phyloP scores from a whole-genome alignment of 2,113 vertebrate genomes.

The Limanda limanda region DNA sequence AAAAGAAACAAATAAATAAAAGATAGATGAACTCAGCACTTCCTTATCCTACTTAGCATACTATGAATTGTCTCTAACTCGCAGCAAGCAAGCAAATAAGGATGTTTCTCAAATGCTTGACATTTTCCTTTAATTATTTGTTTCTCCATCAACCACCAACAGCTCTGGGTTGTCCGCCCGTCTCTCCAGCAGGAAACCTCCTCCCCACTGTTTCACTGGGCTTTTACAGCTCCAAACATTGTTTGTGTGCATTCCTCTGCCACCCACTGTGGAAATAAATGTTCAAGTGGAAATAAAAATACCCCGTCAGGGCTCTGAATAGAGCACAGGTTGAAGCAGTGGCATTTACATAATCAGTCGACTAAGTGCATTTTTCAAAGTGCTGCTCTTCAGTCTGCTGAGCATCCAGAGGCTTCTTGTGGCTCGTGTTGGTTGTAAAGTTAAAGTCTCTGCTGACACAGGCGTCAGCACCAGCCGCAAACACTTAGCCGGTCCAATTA shows the following conservation, averaged over 20 bases:
- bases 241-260: slow-evolving; percentile 26
- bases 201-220: slow-evolving; percentile 32
- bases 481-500: slow-evolving; percentile 58
- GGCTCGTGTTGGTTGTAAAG: slow-evolving; percentile 45
- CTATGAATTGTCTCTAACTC: too few species aligned
- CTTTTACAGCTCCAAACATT: slow-evolving; percentile 40
- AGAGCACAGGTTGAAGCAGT: slow-evolving; percentile 24
- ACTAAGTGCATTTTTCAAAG: slow-evolving; percentile 24
- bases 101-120: not conserved
- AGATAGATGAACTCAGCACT: too few species aligned
- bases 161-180: slow-evolving; percentile 6
- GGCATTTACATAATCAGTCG: slow-evolving; percentile 27
- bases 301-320: not conserved
- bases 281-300: slow-evolving; percentile 31
- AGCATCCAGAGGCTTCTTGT: slow-evolving; percentile 15
- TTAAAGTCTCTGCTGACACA: slow-evolving; percentile 58
- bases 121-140: not conserved
- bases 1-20: too few species aligned
- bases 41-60: too few species aligned
- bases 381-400: slow-evolving; percentile 6
- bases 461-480: slow-evolving; percentile 45
- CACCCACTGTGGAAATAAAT: slow-evolving; percentile 39
- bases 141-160: not conserved
- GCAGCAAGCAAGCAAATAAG: too few species aligned
- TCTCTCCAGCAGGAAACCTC: slow-evolving; percentile 25